Evolutionary conservation across 2,888 invertebrate genomes (phyloP).

Genomic region (Allophyes oxyacanthae): DNA sequence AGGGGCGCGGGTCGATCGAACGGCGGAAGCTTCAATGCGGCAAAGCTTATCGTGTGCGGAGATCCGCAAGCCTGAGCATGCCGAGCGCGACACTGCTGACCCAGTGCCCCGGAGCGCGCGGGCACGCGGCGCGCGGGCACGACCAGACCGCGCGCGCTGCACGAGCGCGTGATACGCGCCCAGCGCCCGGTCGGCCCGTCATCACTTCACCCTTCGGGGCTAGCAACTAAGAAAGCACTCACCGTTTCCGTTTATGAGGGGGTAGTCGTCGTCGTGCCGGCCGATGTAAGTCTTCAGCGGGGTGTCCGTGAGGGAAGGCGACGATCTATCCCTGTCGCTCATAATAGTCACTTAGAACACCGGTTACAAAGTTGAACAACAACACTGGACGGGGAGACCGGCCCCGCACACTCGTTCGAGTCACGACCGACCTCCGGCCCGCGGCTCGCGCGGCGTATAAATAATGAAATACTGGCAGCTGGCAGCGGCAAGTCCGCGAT

Average conservation of each 20-base stretch:
- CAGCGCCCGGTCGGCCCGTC: neutral
- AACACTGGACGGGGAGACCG: slow-evolving; percentile 81
- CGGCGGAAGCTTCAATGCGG: slow-evolving; percentile 81
- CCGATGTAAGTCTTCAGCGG: slow-evolving; percentile 96
- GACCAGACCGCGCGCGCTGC: slow-evolving; percentile 46
- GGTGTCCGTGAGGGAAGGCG: slow-evolving; percentile 96
- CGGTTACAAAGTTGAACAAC: slow-evolving; percentile 71
- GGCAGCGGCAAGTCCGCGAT: slow-evolving; percentile 57
- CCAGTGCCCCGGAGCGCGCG: slow-evolving; percentile 49
- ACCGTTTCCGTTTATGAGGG: slow-evolving; percentile 94
- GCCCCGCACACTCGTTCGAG: slow-evolving; percentile 79
- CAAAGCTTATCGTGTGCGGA: slow-evolving; percentile 70
- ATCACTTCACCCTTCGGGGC: slow-evolving; percentile 7
- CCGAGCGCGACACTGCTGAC: slow-evolving; percentile 62
- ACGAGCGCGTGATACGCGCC: slow-evolving; percentile 17
- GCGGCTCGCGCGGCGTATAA: slow-evolving; percentile 88
- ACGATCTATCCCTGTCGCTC: slow-evolving; percentile 97
- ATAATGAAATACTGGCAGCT: slow-evolving; percentile 70
- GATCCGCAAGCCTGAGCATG: slow-evolving; percentile 58
- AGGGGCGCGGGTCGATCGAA: slow-evolving; percentile 78
- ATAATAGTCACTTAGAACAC: slow-evolving; percentile 91
- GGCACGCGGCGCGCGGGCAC: slow-evolving; percentile 55
- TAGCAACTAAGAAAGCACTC: slow-evolving; percentile 68
- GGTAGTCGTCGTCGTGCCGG: slow-evolving; percentile 94
- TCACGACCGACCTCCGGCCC: slow-evolving; percentile 87